Base-by-base conservation (phyloP, 53 echinoderm and acorn worm species). In the Holothuria scabra region DNA sequence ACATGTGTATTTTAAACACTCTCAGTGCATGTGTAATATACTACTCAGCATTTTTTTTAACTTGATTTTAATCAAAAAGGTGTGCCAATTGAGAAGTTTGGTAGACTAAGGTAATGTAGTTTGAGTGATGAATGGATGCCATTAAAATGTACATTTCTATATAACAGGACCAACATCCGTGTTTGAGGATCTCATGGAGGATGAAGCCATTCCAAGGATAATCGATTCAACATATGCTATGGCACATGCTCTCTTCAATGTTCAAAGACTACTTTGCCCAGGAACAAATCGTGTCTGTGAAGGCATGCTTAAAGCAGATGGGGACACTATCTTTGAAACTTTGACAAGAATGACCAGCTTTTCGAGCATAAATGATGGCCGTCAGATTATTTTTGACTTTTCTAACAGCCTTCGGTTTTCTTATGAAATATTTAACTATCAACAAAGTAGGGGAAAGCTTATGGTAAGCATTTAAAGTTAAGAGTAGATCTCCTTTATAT, bases 171-270 rank as follows among this genome's bases (percentile, higher is more conserved):
- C 52, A 14, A 52, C 52, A 52, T 16, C 52, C 18, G 52, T 52
- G 28, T 32, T 58, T 8, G 31, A 56, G 1, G 29, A 14, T 56
- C 4, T 25, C 18, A 25, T 31, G 78, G 20, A 78, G 31, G 78
- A 78, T 23, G 57, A 56, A 18, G 56, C 58, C 19, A 78, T 78
- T 32, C 56, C 78, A 23, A 58, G 31, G 19, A 57, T 78, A 20
- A 78, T 78, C 21, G 78, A 78, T 33, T 55, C 78, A 3, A 32
- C 33, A 14, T 78, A 78, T 21, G 78, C 78, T 8, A 28, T 78
- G 57, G 78, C 78, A 12, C n/a, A 56, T 14, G 56, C 78, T 29
- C 18, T 78, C 12, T 31, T 31, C 30, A 78, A 5, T 21, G 6
- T 78, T 28, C 59, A 78, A 4, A 21, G 21, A 5, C 3, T 13